Percentiles rank a stretch among this genome's conserved stretches.
phyloP scores from a whole-genome alignment of 2,888 invertebrate species.

The Anagyrus pseudococci region DNA sequence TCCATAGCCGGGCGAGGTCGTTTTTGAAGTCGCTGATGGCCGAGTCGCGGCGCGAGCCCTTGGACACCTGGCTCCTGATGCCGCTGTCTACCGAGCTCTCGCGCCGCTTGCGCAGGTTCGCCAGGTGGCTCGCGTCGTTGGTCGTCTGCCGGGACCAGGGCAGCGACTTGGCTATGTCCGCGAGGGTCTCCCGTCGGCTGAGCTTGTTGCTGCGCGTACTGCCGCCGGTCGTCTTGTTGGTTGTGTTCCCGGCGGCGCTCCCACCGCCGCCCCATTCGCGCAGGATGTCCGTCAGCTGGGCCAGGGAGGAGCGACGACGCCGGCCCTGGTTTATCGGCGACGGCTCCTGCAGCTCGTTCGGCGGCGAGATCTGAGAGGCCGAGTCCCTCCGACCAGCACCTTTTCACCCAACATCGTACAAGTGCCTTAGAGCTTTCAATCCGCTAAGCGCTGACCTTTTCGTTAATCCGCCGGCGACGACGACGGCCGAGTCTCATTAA shows the following conservation, averaged over 20 bases:
- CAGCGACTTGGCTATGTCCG: conserved; percentile 83
- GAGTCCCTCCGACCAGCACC: conserved; percentile 80
- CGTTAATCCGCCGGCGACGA: too few relatives aligned
- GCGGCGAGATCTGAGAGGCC: conserved; percentile 92
- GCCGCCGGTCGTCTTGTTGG: conserved; percentile 55
- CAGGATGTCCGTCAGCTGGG: conserved; percentile 87
- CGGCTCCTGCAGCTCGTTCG: conserved; percentile 72
- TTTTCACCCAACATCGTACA: too few relatives aligned
- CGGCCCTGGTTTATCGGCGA: conserved; percentile 74
- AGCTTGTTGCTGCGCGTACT: conserved; percentile 58
- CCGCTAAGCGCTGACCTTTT: too few relatives aligned
- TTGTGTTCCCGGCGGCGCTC: conserved; percentile 57
- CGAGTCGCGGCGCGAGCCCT: conserved; percentile 71
- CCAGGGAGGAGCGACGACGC: conserved; percentile 83
- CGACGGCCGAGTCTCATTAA: too few relatives aligned
- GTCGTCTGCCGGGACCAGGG: conserved; percentile 77
- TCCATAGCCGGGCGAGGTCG: conserved; percentile 76
- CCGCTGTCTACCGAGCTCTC: conserved; percentile 90
- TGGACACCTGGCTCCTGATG: conserved; percentile 71
- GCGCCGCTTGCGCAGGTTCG: conserved; percentile 72
- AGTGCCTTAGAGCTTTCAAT: too few relatives aligned
- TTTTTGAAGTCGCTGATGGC: conserved; percentile 72
- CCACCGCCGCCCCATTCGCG: conserved; percentile 82
- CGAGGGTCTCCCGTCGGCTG: conserved; percentile 84
- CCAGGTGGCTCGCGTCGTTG: conserved; percentile 61